These are phyloP conservation scores for Origma solitaria DNA, from an alignment of 2,113 vertebrate genomes.

Conservation along the genomic window DNA sequence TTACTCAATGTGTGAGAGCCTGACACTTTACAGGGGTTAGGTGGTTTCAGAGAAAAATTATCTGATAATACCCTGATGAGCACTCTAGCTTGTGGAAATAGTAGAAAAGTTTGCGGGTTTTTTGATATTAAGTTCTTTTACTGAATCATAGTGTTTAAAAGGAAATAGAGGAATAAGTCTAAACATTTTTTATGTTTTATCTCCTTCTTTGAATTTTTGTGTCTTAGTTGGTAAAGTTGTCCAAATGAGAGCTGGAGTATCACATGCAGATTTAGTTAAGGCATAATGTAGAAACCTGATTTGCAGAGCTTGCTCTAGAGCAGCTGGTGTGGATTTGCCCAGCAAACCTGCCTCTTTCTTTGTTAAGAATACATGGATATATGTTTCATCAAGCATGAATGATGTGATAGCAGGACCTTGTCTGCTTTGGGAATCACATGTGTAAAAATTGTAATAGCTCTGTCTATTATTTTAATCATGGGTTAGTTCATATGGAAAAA, in stretches of 20 bases:
- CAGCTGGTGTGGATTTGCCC: neutral
- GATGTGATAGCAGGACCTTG: neutral
- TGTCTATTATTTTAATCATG: neutral
- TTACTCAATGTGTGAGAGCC: neutral
- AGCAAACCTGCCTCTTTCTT: neutral
- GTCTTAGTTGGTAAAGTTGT: neutral
- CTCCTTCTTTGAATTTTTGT: neutral
- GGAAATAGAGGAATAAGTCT: neutral
- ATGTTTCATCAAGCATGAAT: neutral
- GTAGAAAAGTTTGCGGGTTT: neutral
- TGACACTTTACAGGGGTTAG: neutral
- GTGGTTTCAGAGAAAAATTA: neutral
- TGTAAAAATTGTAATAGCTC: neutral
- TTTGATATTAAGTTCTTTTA: neutral
- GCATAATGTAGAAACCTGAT: neutral
- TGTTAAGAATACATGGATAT: neutral
- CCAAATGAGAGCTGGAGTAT: neutral
- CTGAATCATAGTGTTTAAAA: neutral
- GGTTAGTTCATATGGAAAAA: neutral
- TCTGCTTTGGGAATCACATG: neutral
- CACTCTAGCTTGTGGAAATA: neutral
- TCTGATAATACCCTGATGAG: neutral
- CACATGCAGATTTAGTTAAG: neutral
- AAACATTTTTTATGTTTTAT: neutral
- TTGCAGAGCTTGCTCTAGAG: neutral